phyloP scores from a whole-genome alignment of 2,797 vertebrate species.

The Poecilia velifera region DNA sequence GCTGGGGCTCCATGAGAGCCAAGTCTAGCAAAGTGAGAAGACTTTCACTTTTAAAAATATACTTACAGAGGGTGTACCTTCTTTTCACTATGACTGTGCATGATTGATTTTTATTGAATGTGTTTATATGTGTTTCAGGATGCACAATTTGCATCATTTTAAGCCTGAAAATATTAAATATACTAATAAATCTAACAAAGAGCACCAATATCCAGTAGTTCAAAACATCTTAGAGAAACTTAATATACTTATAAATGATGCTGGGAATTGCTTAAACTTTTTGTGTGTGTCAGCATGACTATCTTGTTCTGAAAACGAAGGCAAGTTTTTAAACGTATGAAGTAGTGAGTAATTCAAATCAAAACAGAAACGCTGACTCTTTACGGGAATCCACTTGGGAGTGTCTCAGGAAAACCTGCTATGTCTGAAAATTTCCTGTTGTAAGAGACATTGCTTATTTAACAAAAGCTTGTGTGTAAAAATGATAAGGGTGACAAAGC shows the following conservation, averaged over 20 bases:
- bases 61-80: background rate
- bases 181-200: background rate
- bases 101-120: background rate
- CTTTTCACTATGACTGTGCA: background rate
- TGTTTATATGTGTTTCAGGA: background rate
- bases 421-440: slow-evolving; percentile 27
- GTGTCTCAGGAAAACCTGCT: slow-evolving; percentile 6
- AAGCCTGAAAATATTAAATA: background rate
- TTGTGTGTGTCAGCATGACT: background rate
- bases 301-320: background rate
- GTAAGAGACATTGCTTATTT: slow-evolving; percentile 7
- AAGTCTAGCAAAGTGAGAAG: background rate
- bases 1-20: background rate
- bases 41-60: background rate
- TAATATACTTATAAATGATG: background rate
- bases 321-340: background rate
- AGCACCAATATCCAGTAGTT: background rate
- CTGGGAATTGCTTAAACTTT: background rate
- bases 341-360: background rate
- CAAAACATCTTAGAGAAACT: background rate
- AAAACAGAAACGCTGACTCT: background rate
- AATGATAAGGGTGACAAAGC: slow-evolving; percentile 8
- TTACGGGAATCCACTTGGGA: background rate
- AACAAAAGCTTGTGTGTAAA: slow-evolving; percentile 20
- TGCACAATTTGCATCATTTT: background rate